Percentiles rank a stretch among this genome's conserved stretches.
Conservation (phyloP, 2,888 invertebrate species). For the Agriopis marginaria region DNA sequence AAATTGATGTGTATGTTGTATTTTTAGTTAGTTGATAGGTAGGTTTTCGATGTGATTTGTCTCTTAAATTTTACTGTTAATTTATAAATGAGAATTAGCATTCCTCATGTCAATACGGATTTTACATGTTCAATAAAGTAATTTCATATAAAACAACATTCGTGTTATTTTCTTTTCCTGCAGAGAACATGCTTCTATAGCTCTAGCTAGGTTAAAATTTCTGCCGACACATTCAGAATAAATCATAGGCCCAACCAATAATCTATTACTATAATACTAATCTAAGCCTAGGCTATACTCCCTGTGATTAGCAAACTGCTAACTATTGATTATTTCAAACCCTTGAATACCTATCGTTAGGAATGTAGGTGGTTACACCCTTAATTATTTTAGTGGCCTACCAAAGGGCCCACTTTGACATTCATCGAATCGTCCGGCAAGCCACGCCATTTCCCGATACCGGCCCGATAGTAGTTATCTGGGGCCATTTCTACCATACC, state of each 20-base stretch:
- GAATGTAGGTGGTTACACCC: too few relatives aligned
- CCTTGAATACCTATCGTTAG: too few relatives aligned
- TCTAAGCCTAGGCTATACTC: too few relatives aligned
- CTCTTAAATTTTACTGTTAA: conserved; percentile 86
- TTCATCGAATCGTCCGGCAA: neutral
- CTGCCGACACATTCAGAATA: too few relatives aligned
- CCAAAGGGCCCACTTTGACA: too few relatives aligned
- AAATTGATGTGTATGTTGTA: conserved; percentile 77
- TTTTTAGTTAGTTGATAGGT: conserved; percentile 86
- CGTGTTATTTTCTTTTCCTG: conserved; percentile 52
- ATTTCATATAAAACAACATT: conserved; percentile 80
- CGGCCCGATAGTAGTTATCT: too few relatives aligned
- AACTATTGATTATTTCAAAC: too few relatives aligned
- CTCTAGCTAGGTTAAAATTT: neutral
- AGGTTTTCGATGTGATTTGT: conserved; percentile 86
- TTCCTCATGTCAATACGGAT: conserved; percentile 87
- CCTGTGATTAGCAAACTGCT: too few relatives aligned
- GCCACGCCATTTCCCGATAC: neutral
- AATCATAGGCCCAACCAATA: too few relatives aligned
- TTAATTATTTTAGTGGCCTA: too few relatives aligned
- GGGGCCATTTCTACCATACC: neutral
- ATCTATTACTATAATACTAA: too few relatives aligned
- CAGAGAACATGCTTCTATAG: neutral
- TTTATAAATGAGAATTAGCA: conserved; percentile 87
- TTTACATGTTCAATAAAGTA: conserved; percentile 87